Percentiles rank a stretch among this genome's conserved stretches.
Evolutionary conservation across 2,113 vertebrate genomes (phyloP).

Genomic region (Xiphophorus maculatus): DNA sequence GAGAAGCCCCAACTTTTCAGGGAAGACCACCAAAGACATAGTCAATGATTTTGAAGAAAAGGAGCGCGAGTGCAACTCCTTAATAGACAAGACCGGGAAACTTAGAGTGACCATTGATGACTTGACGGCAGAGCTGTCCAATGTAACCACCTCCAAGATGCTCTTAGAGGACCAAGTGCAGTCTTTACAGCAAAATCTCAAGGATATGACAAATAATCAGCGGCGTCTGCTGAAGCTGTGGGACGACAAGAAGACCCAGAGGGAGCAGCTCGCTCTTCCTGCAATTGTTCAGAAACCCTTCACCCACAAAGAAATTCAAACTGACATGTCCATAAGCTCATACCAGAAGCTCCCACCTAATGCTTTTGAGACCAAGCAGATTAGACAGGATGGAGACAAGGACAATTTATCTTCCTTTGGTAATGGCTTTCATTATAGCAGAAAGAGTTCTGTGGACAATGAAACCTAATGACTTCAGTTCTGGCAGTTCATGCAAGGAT

Average conservation of each 20-base stretch:
- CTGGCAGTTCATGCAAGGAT: conserved; percentile 7
- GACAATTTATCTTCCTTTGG: conserved; percentile 60
- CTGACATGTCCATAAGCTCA: conserved; percentile 78
- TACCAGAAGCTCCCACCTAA: conserved; percentile 73
- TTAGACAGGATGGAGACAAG: conserved; percentile 64
- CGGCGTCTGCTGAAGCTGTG: conserved; percentile 78
- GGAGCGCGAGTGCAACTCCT: conserved; percentile 72
- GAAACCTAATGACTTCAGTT: conserved; percentile 66
- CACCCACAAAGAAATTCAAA: conserved; percentile 74
- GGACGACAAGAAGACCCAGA: conserved; percentile 80
- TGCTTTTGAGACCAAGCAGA: conserved; percentile 69
- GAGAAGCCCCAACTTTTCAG: conserved; percentile 75
- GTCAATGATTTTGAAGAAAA: conserved; percentile 79
- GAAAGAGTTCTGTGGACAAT: conserved; percentile 62
- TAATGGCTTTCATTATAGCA: conserved; percentile 66
- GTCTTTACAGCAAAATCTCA: conserved; percentile 79
- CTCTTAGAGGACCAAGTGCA: conserved; percentile 80
- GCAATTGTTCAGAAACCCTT: conserved; percentile 67
- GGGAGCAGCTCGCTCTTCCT: conserved; percentile 76
- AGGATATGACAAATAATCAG: conserved; percentile 83
- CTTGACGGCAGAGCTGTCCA: conserved; percentile 77
- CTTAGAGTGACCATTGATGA: conserved; percentile 77
- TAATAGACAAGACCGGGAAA: conserved; percentile 77
- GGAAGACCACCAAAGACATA: conserved; percentile 82
- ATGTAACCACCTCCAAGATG: conserved; percentile 77